These are phyloP conservation scores for Pelecanoides urinatrix DNA, from an alignment of 2,113 vertebrate species.

Conservation along the genomic window DNA sequence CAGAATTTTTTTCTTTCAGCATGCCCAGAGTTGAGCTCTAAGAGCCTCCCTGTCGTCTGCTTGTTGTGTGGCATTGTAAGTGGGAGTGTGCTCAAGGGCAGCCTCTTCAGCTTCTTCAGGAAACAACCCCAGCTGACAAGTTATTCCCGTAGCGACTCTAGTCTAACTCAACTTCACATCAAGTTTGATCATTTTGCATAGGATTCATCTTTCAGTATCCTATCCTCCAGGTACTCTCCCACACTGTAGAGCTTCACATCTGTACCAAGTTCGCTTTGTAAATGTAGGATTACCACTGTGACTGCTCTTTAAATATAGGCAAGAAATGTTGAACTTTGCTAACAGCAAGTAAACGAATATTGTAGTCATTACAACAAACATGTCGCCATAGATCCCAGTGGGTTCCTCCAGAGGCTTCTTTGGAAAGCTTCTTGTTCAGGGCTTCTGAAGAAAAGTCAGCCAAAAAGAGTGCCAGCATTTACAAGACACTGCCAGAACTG, in stretches of 20 bases:
- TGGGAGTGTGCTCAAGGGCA: not conserved
- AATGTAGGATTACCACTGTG: not conserved
- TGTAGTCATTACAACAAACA: not conserved
- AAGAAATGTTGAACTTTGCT: not conserved
- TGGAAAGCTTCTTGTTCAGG: not conserved
- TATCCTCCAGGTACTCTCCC: not conserved
- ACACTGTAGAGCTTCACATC: not conserved
- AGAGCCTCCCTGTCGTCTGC: not conserved
- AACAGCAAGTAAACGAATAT: not conserved
- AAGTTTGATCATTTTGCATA: not conserved
- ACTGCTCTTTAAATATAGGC: not conserved
- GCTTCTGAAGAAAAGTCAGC: not conserved
- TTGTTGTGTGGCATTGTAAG: not conserved
- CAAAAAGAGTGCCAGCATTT: not conserved
- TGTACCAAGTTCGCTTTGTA: not conserved
- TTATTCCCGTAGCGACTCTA: rapidly evolving
- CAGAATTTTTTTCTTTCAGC: not conserved
- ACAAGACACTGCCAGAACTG: not conserved
- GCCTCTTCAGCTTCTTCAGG: not conserved
- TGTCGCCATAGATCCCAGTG: not conserved
- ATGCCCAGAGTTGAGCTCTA: not conserved
- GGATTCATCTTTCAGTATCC: not conserved
- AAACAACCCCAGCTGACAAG: not conserved
- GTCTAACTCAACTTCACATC: not conserved
- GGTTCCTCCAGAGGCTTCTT: not conserved